phyloP scores from a whole-genome alignment of 2,797 vertebrate species.

The Eptatretus atami region DNA sequence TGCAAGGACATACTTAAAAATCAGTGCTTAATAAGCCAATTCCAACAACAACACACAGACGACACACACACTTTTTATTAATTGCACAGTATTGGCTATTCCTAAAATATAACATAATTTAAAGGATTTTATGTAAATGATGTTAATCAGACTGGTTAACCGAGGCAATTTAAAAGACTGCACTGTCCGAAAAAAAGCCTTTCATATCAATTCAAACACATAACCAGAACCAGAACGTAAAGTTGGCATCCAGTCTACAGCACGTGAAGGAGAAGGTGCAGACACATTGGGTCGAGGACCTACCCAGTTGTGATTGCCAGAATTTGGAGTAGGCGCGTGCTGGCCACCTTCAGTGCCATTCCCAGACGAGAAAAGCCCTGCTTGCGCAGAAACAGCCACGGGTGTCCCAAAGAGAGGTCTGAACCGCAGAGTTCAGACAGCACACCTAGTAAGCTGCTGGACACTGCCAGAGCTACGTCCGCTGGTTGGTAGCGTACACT shows the following conservation, averaged over 20 bases:
- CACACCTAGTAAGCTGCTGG: conserved; percentile 60
- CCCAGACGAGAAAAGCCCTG: conserved; percentile 68
- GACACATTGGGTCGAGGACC: conserved; percentile 4
- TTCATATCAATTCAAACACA: too few species aligned
- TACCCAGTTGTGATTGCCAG: conserved; percentile 90
- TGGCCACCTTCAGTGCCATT: conserved; percentile 80
- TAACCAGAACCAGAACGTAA: too few species aligned
- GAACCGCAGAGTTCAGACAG: conserved; percentile 76
- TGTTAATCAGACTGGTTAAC: too few species aligned
- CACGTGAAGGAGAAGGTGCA: too few species aligned
- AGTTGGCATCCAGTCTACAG: too few species aligned
- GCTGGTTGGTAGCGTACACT: conserved; percentile 88
- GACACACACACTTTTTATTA: too few species aligned
- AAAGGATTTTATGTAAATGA: too few species aligned
- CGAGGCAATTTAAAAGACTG: too few species aligned
- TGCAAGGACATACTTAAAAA: conserved; percentile 12
- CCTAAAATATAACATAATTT: too few species aligned
- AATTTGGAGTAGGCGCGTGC: conserved; percentile 73
- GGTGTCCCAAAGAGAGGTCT: conserved; percentile 70
- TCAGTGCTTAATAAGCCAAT: neutral
- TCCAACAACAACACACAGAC: conserved; percentile 1
- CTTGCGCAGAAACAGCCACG: conserved; percentile 59
- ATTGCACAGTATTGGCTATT: too few species aligned
- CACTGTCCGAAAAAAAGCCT: too few species aligned
- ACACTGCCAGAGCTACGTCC: conserved; percentile 78